A percentile compares a stretch with the other conserved stretches of the same genome.
Evolutionary conservation across 2,888 invertebrate genomes (phyloP).

Genomic region (Pogonocherus hispidulus): DNA sequence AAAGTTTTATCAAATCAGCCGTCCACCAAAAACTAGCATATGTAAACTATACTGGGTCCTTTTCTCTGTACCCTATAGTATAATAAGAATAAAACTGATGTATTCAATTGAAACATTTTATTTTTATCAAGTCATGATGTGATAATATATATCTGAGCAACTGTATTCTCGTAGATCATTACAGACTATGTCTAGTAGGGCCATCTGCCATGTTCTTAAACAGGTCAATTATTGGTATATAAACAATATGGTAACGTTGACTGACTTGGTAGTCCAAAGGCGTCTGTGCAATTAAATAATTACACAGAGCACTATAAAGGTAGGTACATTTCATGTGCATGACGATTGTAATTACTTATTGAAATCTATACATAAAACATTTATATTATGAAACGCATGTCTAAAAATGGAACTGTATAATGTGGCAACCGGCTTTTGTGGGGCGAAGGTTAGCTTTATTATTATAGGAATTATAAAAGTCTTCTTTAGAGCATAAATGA

Average conservation of each 20-base stretch:
- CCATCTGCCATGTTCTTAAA: not conserved
- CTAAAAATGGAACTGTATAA: conserved; percentile 25
- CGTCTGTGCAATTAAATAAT: conserved; percentile 12
- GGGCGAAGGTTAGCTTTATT: conserved; percentile 9
- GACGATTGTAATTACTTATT: conserved; percentile 15
- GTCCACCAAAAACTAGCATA: no score
- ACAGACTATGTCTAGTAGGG: no score
- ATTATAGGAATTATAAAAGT: conserved; percentile 6
- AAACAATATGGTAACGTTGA: no score
- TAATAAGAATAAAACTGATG: no score
- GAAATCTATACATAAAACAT: conserved; percentile 17
- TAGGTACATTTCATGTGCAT: conserved; percentile 9
- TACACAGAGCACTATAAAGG: conserved; percentile 11
- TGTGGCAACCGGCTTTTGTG: conserved; percentile 4
- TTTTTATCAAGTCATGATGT: no score
- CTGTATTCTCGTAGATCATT: no score
- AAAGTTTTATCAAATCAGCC: no score
- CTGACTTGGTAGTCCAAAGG: not conserved
- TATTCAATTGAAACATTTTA: no score
- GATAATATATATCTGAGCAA: no score
- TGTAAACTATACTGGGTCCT: no score
- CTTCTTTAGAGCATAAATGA: not conserved
- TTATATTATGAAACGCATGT: conserved; percentile 21
- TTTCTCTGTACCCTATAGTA: no score
- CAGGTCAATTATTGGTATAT: conserved; percentile 8